Percentiles rank a stretch among this genome's conserved stretches.
phyloP scores from a whole-genome alignment of 2,113 vertebrate species.

The Salvelinus sp. region DNA sequence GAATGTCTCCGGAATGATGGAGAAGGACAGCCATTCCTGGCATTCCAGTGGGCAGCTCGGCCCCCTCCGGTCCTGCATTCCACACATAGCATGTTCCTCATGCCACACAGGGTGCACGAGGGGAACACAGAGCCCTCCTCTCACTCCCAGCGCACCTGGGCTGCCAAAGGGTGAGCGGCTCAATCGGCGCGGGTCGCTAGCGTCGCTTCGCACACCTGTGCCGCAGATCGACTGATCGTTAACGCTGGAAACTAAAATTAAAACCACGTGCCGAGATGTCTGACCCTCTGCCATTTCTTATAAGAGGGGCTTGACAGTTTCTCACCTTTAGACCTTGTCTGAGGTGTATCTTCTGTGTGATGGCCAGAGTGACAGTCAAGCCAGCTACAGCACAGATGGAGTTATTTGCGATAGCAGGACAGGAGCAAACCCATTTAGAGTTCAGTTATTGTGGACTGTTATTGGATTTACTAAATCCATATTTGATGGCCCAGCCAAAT shows the following conservation, averaged over 20 bases:
- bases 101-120: background rate
- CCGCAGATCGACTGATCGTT: background rate
- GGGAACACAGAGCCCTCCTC: constrained; percentile 9
- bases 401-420: no score
- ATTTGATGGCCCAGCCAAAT: no score
- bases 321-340: no score
- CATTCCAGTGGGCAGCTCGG: background rate
- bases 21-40: background rate
- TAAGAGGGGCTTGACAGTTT: no score
- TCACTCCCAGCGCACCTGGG: background rate
- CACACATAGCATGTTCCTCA: background rate
- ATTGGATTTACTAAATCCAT: no score
- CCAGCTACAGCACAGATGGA: no score
- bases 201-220: background rate
- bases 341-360: no score
- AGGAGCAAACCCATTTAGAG: no score
- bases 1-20: background rate
- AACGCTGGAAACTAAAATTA: background rate
- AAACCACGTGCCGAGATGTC: background rate
- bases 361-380: no score
- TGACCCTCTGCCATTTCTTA: no score
- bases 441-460: no score
- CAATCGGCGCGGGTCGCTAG: background rate
- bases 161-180: background rate
- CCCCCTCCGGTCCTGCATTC: background rate